phyloP scores from a whole-genome alignment of 1,140 invertebrate genomes.

The Drosophila mauritiana region DNA sequence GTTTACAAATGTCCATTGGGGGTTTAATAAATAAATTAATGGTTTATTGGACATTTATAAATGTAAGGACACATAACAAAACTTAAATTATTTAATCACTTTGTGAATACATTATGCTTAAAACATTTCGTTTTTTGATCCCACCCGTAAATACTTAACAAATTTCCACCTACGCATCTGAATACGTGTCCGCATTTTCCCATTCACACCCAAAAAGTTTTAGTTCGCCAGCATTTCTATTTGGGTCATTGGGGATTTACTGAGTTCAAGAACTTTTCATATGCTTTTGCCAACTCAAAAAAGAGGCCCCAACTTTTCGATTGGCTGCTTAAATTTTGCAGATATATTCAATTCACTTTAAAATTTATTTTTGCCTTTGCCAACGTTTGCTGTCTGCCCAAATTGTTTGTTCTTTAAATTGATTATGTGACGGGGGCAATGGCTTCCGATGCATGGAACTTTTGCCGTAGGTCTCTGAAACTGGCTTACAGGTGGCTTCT shows the following conservation, averaged over 20 bases:
- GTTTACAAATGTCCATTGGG: not conserved
- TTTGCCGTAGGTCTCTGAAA: not conserved
- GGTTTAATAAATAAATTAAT: not conserved
- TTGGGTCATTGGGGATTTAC: conserved; percentile 40
- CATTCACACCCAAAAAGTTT: conserved; percentile 24
- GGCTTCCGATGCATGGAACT: not conserved
- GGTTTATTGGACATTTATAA: too few species aligned
- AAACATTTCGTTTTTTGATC: not conserved
- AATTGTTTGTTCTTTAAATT: conserved; percentile 8
- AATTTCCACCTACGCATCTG: conserved; percentile 9
- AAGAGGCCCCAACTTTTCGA: conserved; percentile 10
- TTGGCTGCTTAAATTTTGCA: conserved; percentile 27
- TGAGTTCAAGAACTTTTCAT: conserved; percentile 25
- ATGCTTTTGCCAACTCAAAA: conserved; percentile 16
- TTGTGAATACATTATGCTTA: too few species aligned
- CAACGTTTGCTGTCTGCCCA: conserved; percentile 17
- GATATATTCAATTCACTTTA: conserved; percentile 17
- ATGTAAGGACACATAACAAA: too few species aligned
- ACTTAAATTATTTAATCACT: too few species aligned
- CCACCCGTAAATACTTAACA: conserved; percentile 6
- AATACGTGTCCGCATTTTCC: conserved; percentile 12
- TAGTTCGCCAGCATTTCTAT: conserved; percentile 26
- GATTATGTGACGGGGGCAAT: not conserved
- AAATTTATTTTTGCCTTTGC: conserved; percentile 11
- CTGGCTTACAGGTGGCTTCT: conserved; percentile 2